Conservation (phyloP, 2,888 invertebrate genomes). For the Drosophila planitibia region DNA sequence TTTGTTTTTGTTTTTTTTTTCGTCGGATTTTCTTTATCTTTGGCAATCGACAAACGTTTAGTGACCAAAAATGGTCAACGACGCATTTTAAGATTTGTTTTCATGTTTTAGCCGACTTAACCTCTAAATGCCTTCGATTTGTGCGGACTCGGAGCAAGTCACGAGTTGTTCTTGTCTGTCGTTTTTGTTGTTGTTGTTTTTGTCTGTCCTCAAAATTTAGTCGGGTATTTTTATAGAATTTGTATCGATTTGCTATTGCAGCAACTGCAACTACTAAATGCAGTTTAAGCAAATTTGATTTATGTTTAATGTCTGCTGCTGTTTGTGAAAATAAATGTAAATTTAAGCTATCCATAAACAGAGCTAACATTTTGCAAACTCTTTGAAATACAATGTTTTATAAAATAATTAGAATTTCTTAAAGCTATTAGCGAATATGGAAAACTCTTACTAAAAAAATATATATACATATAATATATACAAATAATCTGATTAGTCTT, state of each 20-base stretch:
- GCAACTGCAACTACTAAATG: neutral
- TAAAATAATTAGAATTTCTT: neutral
- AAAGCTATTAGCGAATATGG: too few relatives aligned
- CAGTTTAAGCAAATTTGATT: neutral
- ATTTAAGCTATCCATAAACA: neutral
- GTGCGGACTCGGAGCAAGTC: conserved; percentile 20
- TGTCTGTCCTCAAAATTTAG: conserved; percentile 40
- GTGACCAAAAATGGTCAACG: conserved; percentile 65
- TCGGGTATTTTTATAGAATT: conserved; percentile 19
- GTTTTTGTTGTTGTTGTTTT: neutral
- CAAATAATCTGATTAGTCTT: neutral
- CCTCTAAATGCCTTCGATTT: conserved; percentile 56
- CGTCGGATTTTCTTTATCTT: conserved; percentile 60
- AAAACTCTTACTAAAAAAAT: too few relatives aligned
- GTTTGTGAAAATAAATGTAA: neutral
- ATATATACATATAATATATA: too few relatives aligned
- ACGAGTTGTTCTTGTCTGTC: conserved; percentile 25
- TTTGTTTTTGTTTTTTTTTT: conserved; percentile 29
- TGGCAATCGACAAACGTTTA: conserved; percentile 52
- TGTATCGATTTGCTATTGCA: neutral
- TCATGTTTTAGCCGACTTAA: conserved; percentile 42
- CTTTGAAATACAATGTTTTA: neutral
- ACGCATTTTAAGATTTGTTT: conserved; percentile 48
- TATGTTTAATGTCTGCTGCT: neutral
- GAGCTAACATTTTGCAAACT: neutral